Evolutionary conservation across 1,140 invertebrate genomes (phyloP).

Genomic region (Trissolcus basalis): DNA sequence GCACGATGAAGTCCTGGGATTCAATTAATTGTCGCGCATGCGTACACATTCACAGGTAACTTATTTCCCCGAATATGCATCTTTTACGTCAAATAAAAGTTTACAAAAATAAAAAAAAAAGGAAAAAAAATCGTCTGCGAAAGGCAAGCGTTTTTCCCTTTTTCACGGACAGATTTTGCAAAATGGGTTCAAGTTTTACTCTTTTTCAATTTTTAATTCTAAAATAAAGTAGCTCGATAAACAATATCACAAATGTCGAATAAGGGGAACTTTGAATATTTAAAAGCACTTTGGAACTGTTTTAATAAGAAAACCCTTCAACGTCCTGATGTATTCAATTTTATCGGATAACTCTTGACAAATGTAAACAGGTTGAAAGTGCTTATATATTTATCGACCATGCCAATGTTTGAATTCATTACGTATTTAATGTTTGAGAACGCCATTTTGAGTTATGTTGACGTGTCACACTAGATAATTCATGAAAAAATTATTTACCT

Average conservation of each 20-base stretch:
- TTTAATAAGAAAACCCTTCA: slow-evolving; percentile 34
- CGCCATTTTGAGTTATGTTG: slow-evolving; percentile 10
- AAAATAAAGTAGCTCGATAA: neutral
- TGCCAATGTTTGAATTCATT: slow-evolving; percentile 36
- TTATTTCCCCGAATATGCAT: neutral
- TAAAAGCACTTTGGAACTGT: slow-evolving; percentile 20
- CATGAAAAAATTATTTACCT: too few relatives aligned
- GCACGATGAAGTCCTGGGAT: slow-evolving; percentile 58
- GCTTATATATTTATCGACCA: slow-evolving; percentile 44
- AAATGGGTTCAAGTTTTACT: too few relatives aligned
- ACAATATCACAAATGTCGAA: neutral
- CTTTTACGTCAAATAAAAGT: too few relatives aligned
- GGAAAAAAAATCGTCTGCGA: too few relatives aligned
- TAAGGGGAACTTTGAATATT: slow-evolving; percentile 14
- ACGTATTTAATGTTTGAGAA: slow-evolving; percentile 36
- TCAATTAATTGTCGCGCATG: slow-evolving; percentile 57
- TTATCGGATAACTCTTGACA: slow-evolving; percentile 41
- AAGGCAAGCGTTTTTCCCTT: too few relatives aligned
- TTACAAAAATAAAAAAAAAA: too few relatives aligned
- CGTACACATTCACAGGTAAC: neutral
- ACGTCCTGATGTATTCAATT: slow-evolving; percentile 19
- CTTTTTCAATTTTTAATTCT: too few relatives aligned
- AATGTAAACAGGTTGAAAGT: slow-evolving; percentile 34
- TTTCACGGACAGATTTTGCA: too few relatives aligned
- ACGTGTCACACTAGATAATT: neutral